Percentiles rank a stretch among this genome's conserved stretches.
Conservation (phyloP, 2,797 vertebrate species). For the Sebastes trivittatus region DNA sequence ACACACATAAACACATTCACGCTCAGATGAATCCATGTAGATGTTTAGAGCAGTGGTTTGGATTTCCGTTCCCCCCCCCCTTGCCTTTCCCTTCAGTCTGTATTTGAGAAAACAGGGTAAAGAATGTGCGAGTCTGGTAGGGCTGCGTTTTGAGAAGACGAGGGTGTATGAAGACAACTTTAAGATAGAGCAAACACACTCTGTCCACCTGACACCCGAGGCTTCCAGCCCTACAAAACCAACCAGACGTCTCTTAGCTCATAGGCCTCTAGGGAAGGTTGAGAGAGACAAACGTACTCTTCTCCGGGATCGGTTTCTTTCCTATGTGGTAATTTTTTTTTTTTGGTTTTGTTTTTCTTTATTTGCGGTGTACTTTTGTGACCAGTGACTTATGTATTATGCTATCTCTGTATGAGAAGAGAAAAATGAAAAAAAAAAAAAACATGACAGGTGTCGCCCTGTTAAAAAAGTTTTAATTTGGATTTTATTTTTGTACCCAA, state of each 20-base stretch:
- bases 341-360: constrained; percentile 39
- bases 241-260: constrained; percentile 45
- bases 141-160: constrained; percentile 31
- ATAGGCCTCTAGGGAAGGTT: constrained; percentile 45
- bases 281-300: constrained; percentile 51
- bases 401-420: constrained; percentile 67
- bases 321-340: constrained; percentile 53
- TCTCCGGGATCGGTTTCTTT: constrained; percentile 69
- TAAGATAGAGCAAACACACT: constrained; percentile 10
- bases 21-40: constrained; percentile 71
- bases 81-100: constrained; percentile 51
- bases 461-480: constrained; percentile 77
- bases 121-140: constrained; percentile 25
- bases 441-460: constrained; percentile 43
- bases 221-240: constrained; percentile 23
- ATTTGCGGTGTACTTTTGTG: constrained; percentile 80
- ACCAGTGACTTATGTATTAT: constrained; percentile 81
- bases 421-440: constrained; percentile 21
- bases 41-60: constrained; percentile 79
- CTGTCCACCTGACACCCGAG: constrained; percentile 43
- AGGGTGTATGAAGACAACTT: constrained; percentile 36
- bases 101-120: constrained; percentile 57
- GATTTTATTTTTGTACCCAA: constrained; percentile 86
- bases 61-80: constrained; percentile 58
- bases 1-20: constrained; percentile 59